Base-by-base conservation (phyloP, 2,888 invertebrate genomes). In the Archips xylosteana region DNA sequence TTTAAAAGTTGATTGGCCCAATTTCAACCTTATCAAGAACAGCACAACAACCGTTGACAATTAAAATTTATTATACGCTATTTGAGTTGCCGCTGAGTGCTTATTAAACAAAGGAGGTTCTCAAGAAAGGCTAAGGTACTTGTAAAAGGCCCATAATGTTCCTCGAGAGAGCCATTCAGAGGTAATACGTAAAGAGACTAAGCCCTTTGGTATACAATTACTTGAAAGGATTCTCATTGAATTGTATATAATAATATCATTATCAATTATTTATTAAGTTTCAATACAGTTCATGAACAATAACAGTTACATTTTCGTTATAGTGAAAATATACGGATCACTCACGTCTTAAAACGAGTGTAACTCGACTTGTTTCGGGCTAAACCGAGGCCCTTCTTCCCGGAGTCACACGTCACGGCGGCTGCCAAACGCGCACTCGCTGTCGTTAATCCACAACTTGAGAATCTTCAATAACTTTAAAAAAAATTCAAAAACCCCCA, bases 51-150 rank as follows among this genome's bases (percentile, higher is more conserved):
- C n/a, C 62, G 39, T 10, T 36, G 8, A 15, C 39, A 49, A 73
- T 47, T 62, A 39, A 67, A 39, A 67, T 67, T 60, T 63, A 47
- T 45, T 59, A 51, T 60, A 63, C 45, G n/a, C 34, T 54, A 54
- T 74, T 64, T 65, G 61, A 70, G 65, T 54, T 60, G 61, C 59
- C 60, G 42, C 47, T 54, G 61, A 70, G 51, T 65, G 65, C 51
- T 47, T 74, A 65, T 74, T 65, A 74, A 51, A 61, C 60, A 69
- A 49, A 15, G 51, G 54, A 57, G 60, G 36, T 36, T 69, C 64
- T 64, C 59, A 63, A 68, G 54, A 63, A 61, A 39, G 36, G 62
- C 54, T 68, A 42, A 64, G 68, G 42, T 69, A 34, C 69, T 65
- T 65, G 36, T 13, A 65, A 23, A 54, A 32, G 64, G 34, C 39